Percentiles rank a stretch among this genome's conserved stretches.
Evolutionary conservation across 1,140 invertebrate genomes (phyloP).

Genomic region (Aradophagus sp.): DNA sequence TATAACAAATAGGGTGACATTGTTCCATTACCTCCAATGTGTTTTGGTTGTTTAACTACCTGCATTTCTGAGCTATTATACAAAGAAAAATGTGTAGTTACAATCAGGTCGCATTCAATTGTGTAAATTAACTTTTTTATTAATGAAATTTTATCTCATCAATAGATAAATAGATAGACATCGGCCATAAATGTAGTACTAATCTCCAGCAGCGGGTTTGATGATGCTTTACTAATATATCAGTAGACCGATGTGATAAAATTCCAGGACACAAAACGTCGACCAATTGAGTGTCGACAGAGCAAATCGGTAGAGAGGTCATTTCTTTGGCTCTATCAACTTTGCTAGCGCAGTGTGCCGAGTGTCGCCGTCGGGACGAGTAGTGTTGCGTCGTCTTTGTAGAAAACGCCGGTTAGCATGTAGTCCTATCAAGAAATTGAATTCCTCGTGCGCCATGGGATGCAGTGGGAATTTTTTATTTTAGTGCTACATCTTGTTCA

Average conservation of each 20-base stretch:
- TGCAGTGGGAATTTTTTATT: slow-evolving; percentile 2
- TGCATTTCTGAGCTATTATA: too few species aligned
- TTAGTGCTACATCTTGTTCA: background rate
- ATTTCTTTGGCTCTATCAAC: slow-evolving; percentile 12
- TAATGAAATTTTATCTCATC: slow-evolving; percentile 15
- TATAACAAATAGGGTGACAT: too few species aligned
- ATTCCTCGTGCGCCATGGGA: slow-evolving; percentile 14
- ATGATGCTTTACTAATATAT: slow-evolving; percentile 37
- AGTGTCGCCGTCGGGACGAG: slow-evolving; percentile 14
- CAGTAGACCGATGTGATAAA: slow-evolving; percentile 12
- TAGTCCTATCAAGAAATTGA: slow-evolving; percentile 11
- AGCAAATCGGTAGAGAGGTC: slow-evolving; percentile 31
- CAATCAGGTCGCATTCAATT: too few species aligned
- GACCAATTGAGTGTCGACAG: slow-evolving; percentile 26
- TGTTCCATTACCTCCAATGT: too few species aligned
- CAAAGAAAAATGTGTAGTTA: too few species aligned
- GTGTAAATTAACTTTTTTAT: slow-evolving; percentile 8
- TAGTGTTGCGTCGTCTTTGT: background rate
- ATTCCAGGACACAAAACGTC: slow-evolving; percentile 19
- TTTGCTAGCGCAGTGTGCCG: slow-evolving; percentile 21
- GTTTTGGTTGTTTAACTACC: too few species aligned
- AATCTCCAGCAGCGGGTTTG: slow-evolving; percentile 10
- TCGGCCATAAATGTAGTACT: slow-evolving; percentile 12
- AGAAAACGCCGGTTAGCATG: slow-evolving; percentile 8
- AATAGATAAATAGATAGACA: slow-evolving; percentile 14